phyloP scores from a whole-genome alignment of 2,888 invertebrate genomes.

The Amblyteles armatorius region DNA sequence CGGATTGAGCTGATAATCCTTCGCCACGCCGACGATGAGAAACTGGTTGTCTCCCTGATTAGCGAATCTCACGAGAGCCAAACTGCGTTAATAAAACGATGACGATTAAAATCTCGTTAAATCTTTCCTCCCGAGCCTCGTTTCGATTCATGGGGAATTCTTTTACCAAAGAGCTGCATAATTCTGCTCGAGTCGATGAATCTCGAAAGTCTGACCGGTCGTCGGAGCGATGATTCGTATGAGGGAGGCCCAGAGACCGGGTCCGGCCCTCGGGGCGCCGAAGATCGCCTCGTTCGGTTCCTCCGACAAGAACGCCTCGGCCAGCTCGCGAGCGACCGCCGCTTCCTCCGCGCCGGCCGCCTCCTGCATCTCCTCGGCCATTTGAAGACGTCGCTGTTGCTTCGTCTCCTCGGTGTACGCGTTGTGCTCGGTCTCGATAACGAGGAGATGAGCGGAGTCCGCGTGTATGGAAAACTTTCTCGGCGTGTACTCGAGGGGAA shows the following conservation, averaged over 20 bases:
- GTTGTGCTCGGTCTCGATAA: constrained; percentile 99
- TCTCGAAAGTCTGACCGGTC: constrained; percentile 91
- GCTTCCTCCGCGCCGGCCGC: constrained; percentile 98
- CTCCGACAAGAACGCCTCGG: constrained; percentile 97
- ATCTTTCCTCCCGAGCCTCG: no score
- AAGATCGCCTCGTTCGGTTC: constrained; percentile 97
- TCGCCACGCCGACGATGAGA: constrained; percentile 93
- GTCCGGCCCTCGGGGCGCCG: constrained; percentile 98
- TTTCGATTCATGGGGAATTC: neutral
- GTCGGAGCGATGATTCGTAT: constrained; percentile 95
- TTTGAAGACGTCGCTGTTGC: constrained; percentile 95
- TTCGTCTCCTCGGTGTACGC: constrained; percentile 99
- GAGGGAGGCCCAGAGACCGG: constrained; percentile 98
- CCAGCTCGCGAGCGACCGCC: constrained; percentile 98
- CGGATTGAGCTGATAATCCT: constrained; percentile 95
- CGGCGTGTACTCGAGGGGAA: constrained; percentile 98
- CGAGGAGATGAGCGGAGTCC: constrained; percentile 94
- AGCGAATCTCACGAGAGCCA: constrained; percentile 93
- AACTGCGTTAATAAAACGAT: constrained; percentile 82
- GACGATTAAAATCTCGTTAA: neutral
- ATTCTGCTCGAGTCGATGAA: constrained; percentile 96
- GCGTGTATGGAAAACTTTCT: constrained; percentile 97
- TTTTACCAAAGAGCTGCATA: constrained; percentile 95
- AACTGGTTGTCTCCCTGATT: constrained; percentile 88
- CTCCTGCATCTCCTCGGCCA: constrained; percentile 99